Conservation (phyloP, 2,888 invertebrate genomes). For the Autographa pulchrina region DNA sequence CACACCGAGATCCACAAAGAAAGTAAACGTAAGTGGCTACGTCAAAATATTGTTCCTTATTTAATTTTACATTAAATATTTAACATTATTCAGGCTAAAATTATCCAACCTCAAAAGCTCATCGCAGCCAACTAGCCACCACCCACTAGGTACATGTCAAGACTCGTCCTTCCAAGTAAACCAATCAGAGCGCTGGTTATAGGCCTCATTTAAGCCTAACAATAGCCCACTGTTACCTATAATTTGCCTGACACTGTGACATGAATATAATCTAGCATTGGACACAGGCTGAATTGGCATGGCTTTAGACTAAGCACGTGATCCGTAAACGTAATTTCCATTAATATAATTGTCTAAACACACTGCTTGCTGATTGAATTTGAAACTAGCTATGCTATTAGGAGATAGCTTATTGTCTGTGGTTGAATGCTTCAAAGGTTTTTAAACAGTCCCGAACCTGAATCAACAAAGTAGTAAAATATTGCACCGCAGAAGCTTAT, state of each 20-base stretch:
- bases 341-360: conserved; percentile 1
- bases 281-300: neutral
- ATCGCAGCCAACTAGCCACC: neutral
- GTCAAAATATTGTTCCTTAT: too few relatives aligned
- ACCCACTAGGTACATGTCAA: neutral
- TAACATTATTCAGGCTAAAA: too few relatives aligned
- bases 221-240: neutral
- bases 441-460: too few relatives aligned
- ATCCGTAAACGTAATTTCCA: neutral
- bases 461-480: neutral
- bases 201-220: neutral
- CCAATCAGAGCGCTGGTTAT: neutral
- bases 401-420: neutral
- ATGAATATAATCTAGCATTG: neutral
- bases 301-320: neutral
- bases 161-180: neutral
- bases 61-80: too few relatives aligned
- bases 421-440: too few relatives aligned
- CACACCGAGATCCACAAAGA: too few relatives aligned
- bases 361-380: neutral
- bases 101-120: neutral
- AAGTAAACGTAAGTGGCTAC: too few relatives aligned
- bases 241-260: neutral
- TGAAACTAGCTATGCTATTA: neutral
- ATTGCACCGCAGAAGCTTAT: neutral